Evolutionary conservation across 2,113 vertebrate genomes (phyloP).

Genomic region (Fregetta grallaria): DNA sequence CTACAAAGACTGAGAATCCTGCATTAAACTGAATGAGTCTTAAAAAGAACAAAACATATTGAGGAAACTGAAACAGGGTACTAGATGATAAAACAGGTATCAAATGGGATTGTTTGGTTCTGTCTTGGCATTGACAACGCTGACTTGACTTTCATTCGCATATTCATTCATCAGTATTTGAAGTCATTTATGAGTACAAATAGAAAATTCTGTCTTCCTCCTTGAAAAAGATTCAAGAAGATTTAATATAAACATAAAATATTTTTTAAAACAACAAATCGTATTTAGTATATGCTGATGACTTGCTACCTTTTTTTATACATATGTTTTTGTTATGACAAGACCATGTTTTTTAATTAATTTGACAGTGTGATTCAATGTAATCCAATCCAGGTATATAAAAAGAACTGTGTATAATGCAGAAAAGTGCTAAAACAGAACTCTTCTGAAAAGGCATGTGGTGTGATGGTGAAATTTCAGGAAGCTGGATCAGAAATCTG

Average conservation of each 20-base stretch:
- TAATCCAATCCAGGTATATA: conserved; percentile 60
- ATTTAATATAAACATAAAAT: neutral
- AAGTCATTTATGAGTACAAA: neutral
- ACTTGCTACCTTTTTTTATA: conserved; percentile 49
- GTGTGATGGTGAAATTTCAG: conserved; percentile 60
- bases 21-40: neutral
- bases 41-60: neutral
- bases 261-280: conserved; percentile 22
- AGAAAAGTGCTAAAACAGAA: conserved; percentile 71
- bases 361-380: conserved; percentile 51
- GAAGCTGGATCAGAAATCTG: conserved; percentile 69
- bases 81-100: neutral
- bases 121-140: neutral
- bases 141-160: neutral
- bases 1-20: neutral
- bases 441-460: conserved; percentile 57
- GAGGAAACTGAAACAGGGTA: neutral
- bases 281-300: conserved; percentile 17
- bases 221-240: neutral
- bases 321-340: conserved; percentile 36
- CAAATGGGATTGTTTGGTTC: neutral
- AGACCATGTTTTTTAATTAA: conserved; percentile 56
- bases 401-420: conserved; percentile 36
- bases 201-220: neutral
- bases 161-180: neutral